These are phyloP conservation scores for Gastrophysa polygoni DNA, from an alignment of 2,888 invertebrate genomes.

Conservation along the genomic window DNA sequence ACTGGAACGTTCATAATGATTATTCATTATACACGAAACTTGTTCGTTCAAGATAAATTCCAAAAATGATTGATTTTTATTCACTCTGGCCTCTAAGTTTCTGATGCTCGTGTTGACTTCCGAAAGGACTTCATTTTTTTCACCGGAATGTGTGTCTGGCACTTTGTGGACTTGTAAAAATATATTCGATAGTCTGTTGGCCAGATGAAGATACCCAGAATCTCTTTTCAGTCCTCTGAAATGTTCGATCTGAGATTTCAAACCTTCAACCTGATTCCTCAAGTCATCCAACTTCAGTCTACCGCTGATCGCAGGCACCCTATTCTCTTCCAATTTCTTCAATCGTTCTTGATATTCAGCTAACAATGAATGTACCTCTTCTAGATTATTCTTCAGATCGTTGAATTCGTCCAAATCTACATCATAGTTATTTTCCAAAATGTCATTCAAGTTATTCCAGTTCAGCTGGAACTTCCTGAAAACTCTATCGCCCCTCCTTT, in stretches of 20 bases:
- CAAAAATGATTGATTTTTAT: conserved; percentile 31
- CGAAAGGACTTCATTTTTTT: neutral
- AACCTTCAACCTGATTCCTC: conserved; percentile 20
- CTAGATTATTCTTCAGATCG: conserved; percentile 29
- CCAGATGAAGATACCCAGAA: conserved; percentile 28
- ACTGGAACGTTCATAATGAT: conserved; percentile 15
- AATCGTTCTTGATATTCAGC: conserved; percentile 14
- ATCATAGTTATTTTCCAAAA: conserved; percentile 24
- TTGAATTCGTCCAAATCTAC: conserved; percentile 30
- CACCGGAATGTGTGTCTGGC: neutral
- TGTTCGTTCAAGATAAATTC: conserved; percentile 30
- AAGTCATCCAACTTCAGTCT: conserved; percentile 21
- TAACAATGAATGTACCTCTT: conserved; percentile 18
- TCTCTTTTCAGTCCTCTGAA: conserved; percentile 37
- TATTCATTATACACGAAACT: conserved; percentile 15
- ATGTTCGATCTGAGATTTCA: conserved; percentile 22
- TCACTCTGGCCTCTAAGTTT: conserved; percentile 29
- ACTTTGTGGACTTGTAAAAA: conserved; percentile 27
- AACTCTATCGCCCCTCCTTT: conserved; percentile 24
- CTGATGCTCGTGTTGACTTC: conserved; percentile 13
- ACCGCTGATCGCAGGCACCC: neutral
- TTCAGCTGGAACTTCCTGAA: conserved; percentile 31
- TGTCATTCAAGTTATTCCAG: conserved; percentile 32
- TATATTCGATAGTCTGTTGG: conserved; percentile 28
- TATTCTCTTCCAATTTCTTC: conserved; percentile 11